These are phyloP conservation scores for Mormyrops boulengeri DNA, from an alignment of 2,797 vertebrate genomes.

Conservation along the genomic window DNA sequence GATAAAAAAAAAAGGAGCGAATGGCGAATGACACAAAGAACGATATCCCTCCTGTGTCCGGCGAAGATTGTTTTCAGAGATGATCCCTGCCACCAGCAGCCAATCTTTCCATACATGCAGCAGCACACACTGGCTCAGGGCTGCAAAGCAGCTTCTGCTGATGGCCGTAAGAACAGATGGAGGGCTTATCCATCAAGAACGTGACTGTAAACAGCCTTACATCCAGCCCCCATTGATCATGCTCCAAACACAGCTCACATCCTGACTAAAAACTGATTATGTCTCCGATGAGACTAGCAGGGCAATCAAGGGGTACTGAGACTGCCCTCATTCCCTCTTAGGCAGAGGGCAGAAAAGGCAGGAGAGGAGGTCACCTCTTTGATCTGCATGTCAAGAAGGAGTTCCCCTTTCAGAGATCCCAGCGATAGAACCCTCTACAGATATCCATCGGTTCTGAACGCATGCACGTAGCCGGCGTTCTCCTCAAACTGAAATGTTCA, in stretches of 20 bases:
- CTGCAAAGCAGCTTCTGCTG: neutral
- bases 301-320: slow-evolving; percentile 22
- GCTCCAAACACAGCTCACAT: slow-evolving; percentile 27
- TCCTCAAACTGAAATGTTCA: neutral
- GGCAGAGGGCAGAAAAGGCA: neutral
- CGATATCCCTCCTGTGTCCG: neutral
- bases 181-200: slow-evolving; percentile 5
- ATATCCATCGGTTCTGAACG: neutral
- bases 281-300: slow-evolving; percentile 3
- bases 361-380: neutral
- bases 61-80: neutral
- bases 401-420: neutral
- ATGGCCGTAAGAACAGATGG: neutral
- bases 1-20: neutral
- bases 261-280: slow-evolving; percentile 9
- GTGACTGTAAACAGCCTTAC: slow-evolving; percentile 13
- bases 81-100: neutral
- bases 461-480: too few species aligned
- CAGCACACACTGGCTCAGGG: neutral
- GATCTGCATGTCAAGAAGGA: neutral
- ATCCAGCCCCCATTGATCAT: slow-evolving; percentile 9
- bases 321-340: slow-evolving; percentile 1
- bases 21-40: neutral
- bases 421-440: neutral
- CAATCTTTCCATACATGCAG: neutral